These are phyloP conservation scores for Aramus guarauna DNA, from an alignment of 2,113 vertebrate genomes.

Conservation along the genomic window DNA sequence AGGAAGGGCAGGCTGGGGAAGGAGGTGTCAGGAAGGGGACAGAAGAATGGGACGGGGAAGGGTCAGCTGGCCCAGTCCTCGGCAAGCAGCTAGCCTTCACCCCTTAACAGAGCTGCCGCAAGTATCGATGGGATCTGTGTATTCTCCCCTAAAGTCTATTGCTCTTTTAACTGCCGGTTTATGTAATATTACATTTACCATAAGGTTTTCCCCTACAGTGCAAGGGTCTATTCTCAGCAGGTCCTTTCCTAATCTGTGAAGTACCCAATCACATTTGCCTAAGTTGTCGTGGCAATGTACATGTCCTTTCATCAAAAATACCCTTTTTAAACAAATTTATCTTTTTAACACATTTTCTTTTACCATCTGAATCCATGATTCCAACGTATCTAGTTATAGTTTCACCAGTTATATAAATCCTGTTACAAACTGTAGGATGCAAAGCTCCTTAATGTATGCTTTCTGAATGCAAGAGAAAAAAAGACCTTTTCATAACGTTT, in stretches of 20 bases:
- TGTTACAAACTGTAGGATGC: neutral
- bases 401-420: neutral
- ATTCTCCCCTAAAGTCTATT: neutral
- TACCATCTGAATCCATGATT: neutral
- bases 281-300: neutral
- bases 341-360: neutral
- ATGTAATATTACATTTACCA: neutral
- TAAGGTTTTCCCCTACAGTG: neutral
- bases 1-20: neutral
- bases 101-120: neutral
- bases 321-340: neutral
- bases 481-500: neutral
- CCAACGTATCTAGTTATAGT: neutral
- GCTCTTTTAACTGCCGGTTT: neutral
- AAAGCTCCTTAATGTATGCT: neutral
- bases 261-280: neutral
- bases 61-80: neutral
- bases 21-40: neutral
- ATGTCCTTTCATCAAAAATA: neutral
- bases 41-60: neutral
- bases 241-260: neutral
- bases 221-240: neutral
- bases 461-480: constrained; percentile 18
- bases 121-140: neutral
- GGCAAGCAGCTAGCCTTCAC: neutral